Conservation (phyloP, 2,113 vertebrate species). For the Tragelaphus imberbis region DNA sequence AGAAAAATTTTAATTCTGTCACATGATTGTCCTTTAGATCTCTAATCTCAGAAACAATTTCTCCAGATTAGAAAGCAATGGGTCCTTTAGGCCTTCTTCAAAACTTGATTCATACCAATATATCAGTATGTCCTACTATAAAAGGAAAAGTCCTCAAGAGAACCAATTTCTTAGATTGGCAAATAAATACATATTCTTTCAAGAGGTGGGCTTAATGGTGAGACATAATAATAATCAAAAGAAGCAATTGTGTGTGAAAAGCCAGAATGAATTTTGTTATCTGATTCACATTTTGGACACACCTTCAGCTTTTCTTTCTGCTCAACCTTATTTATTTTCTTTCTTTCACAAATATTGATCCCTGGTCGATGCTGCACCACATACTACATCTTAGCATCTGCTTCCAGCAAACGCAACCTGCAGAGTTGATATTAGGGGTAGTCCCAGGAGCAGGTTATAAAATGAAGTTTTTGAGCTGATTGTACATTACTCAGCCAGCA, state of each 20-base stretch:
- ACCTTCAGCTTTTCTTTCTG: neutral
- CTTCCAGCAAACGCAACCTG: neutral
- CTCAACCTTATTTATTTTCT: neutral
- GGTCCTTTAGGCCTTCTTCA: neutral
- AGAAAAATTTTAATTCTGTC: neutral
- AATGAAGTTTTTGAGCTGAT: neutral
- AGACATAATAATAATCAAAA: neutral
- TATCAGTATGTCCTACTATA: neutral
- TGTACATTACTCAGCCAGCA: neutral
- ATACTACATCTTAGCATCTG: neutral
- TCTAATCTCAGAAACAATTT: neutral
- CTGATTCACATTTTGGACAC: neutral
- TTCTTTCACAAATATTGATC: neutral
- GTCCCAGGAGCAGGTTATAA: neutral
- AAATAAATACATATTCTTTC: neutral
- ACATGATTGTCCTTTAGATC: neutral
- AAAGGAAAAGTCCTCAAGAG: neutral
- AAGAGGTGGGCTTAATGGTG: neutral
- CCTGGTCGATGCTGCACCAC: neutral
- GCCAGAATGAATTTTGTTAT: neutral
- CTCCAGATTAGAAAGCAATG: neutral
- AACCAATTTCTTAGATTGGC: neutral
- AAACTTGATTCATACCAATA: neutral
- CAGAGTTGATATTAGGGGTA: too few relatives aligned
- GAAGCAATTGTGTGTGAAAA: neutral